Base-by-base conservation (phyloP, 2,797 vertebrate genomes). In the Staurois parvus region DNA sequence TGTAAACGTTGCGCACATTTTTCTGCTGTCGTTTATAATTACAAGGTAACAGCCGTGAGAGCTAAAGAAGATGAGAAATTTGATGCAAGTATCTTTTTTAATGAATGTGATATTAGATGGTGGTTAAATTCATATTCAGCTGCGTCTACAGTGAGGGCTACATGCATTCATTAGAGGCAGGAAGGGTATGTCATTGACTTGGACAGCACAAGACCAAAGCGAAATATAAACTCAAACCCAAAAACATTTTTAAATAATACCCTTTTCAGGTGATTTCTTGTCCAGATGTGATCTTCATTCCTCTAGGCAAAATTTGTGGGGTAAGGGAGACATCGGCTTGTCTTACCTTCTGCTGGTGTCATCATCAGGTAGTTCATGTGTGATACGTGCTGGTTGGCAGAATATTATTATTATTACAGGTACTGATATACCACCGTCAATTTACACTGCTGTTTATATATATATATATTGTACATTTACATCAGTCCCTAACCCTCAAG, bases 11-110 rank as follows among this genome's bases (percentile, higher is more conserved):
- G 48, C 26, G 59, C 56, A 69, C 15, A 28, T 68, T 62, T 68
- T 78, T 72, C 15, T 29, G 66, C 42, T 84, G 82, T 84, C 75
- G 37, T 66, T 84, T 62, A 42, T 78, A 72, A 72, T 84, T 77
- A 84, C 66, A 62, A 62, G 45, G 30, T 77, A 59, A 42, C 48
- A 45, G 30, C 12, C 40, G 15, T 26, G 32, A 29, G 6, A 56
- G 30, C 26, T 42, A 45, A 77, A 77, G 40, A 40, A 19, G 15
- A 28, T 68, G 30, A 78, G 30, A 78, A 48, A 15, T 32, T 67
- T 32, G 3, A 79, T 45, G 13, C 64, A 70, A 79, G 52, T 69
- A 79, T 79, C 15, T 52, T 52, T 48, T 48, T 30, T 69, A 79
- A 79, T 79, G 52, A 79, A 52, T 34, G 42, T n/a, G 32, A n/a